Conservation (phyloP, 2,113 vertebrate genomes). For the Grus americana region DNA sequence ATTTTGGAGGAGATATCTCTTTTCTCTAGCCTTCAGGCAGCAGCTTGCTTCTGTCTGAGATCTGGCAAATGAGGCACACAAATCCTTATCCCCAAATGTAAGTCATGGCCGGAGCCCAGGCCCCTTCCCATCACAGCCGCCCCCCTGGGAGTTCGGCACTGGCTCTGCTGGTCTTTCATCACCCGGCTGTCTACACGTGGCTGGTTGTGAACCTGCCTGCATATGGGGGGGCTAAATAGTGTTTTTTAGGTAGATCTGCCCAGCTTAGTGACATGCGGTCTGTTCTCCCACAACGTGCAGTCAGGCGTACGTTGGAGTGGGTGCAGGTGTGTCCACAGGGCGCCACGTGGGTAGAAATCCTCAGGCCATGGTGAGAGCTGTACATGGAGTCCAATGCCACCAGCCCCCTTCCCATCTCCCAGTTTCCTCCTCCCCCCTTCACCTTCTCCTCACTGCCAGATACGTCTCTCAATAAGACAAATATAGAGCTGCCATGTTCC, state of each 20-base stretch:
- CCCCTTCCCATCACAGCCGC: rapidly evolving
- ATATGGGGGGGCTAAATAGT: not conserved
- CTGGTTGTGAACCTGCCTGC: not conserved
- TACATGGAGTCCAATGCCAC: not conserved
- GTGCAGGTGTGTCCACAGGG: not conserved
- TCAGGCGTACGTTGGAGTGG: not conserved
- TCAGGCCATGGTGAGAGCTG: not conserved
- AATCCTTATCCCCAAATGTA: not conserved
- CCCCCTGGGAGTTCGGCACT: not conserved
- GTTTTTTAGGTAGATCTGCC: not conserved
- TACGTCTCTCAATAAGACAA: not conserved
- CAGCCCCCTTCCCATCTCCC: not conserved
- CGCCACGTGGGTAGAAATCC: not conserved
- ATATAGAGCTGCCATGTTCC: not conserved
- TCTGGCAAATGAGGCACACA: not conserved
- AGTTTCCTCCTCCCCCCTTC: not conserved
- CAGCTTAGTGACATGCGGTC: not conserved
- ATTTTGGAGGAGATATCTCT: constrained; percentile 8
- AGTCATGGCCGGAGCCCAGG: not conserved
- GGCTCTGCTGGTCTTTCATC: not conserved
- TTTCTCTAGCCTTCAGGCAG: not conserved
- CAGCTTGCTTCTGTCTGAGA: not conserved
- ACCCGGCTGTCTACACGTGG: not conserved
- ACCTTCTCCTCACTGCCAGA: not conserved
- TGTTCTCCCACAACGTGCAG: not conserved